A percentile compares a stretch with the other conserved stretches of the same genome.
phyloP scores from a whole-genome alignment of 2,888 invertebrate species.

The Suillia variegata region DNA sequence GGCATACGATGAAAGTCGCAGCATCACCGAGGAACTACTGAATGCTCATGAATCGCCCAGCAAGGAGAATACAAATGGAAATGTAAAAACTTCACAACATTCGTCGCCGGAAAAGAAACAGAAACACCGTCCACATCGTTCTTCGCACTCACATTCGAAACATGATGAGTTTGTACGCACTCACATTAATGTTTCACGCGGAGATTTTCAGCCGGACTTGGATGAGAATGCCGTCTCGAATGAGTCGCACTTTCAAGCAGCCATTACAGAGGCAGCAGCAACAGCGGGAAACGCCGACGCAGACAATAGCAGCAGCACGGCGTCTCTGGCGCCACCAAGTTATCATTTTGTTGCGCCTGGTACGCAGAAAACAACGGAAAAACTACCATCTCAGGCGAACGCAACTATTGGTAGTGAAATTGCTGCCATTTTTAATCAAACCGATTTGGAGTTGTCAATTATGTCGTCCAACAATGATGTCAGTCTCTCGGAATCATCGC shows the following conservation, averaged over 20 bases:
- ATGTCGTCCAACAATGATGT: slow-evolving; percentile 31
- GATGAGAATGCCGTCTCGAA: slow-evolving; percentile 13
- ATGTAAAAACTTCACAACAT: background rate
- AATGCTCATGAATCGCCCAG: slow-evolving; percentile 25
- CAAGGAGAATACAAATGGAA: slow-evolving; percentile 24
- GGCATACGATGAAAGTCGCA: too few species aligned
- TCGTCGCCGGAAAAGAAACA: too few species aligned
- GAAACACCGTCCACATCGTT: too few species aligned
- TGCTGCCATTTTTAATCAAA: slow-evolving; percentile 41
- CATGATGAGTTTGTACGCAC: slow-evolving; percentile 30
- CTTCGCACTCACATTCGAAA: slow-evolving; percentile 5
- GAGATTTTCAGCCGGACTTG: slow-evolving; percentile 33
- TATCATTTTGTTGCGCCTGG: slow-evolving; percentile 22
- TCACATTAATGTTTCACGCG: slow-evolving; percentile 40
- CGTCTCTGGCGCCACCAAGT: slow-evolving; percentile 26
- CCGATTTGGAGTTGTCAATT: slow-evolving; percentile 38
- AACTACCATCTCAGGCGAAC: slow-evolving; percentile 1
- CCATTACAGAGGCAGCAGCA: slow-evolving; percentile 18
- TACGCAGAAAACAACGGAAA: background rate
- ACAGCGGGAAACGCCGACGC: slow-evolving; percentile 24
- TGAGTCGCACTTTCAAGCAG: slow-evolving; percentile 24
- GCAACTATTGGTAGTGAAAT: slow-evolving; percentile 45
- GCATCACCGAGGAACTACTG: slow-evolving; percentile 32
- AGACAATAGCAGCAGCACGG: slow-evolving; percentile 25
- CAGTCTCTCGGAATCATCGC: slow-evolving; percentile 40